phyloP scores from a whole-genome alignment of 2,113 vertebrate genomes.

The Eptesicus fuscus region DNA sequence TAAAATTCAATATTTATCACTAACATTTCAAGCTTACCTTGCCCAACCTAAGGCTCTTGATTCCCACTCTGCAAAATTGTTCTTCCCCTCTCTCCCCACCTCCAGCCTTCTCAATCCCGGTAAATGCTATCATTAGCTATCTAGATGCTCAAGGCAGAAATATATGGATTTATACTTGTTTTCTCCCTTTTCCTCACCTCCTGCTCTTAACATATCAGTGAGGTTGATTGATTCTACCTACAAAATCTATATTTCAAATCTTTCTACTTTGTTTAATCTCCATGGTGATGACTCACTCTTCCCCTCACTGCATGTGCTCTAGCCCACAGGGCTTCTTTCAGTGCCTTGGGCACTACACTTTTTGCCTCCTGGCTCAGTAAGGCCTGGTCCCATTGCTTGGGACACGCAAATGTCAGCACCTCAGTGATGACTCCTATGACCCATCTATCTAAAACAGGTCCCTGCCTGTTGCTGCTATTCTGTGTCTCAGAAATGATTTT shows the following conservation, averaged over 20 bases:
- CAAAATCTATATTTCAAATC: not conserved
- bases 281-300: not conserved
- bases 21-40: not conserved
- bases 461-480: not conserved
- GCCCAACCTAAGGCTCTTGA: not conserved
- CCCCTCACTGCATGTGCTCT: not conserved
- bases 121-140: not conserved
- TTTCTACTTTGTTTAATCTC: not conserved
- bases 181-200: not conserved
- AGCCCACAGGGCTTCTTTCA: not conserved
- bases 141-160: not conserved
- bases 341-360: not conserved
- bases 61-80: not conserved
- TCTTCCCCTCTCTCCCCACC: not conserved
- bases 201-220: not conserved
- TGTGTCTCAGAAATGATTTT: not conserved
- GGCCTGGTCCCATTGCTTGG: not conserved
- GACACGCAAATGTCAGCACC: not conserved
- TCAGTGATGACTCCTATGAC: not conserved
- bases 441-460: not conserved
- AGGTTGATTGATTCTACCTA: not conserved
- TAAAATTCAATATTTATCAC: not conserved
- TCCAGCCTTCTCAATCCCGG: not conserved
- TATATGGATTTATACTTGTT: not conserved
- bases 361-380: not conserved